Conservation (phyloP, 2,888 invertebrate species). For the Cybosia mesomella region DNA sequence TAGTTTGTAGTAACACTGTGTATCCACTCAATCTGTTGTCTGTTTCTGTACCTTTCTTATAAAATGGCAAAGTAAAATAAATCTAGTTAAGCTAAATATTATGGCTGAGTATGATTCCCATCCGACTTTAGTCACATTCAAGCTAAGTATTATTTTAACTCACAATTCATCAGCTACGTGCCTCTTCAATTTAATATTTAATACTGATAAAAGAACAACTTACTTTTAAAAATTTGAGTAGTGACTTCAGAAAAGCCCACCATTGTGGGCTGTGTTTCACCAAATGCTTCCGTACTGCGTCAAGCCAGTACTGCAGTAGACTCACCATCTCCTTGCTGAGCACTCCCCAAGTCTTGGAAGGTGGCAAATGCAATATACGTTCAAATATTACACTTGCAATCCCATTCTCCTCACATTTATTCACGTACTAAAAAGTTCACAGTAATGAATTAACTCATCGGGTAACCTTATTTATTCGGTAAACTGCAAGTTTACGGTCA, state of each 20-base stretch:
- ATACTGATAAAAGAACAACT: not conserved
- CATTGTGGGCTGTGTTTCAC: slow-evolving; percentile 63
- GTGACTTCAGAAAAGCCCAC: slow-evolving; percentile 70
- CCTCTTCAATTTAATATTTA: not conserved
- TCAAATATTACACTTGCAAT: slow-evolving; percentile 68
- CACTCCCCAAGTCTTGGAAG: slow-evolving; percentile 70
- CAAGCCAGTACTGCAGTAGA: slow-evolving; percentile 73
- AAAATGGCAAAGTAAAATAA: too few species aligned
- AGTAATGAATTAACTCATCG: not conserved
- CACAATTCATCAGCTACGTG: not conserved
- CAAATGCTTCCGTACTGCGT: slow-evolving; percentile 68
- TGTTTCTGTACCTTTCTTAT: too few species aligned
- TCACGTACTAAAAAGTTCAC: slow-evolving; percentile 67
- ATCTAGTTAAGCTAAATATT: not conserved
- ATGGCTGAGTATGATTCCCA: not conserved
- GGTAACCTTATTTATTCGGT: not conserved
- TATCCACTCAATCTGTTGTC: too few species aligned
- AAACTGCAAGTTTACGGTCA: not conserved
- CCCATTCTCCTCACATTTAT: slow-evolving; percentile 69
- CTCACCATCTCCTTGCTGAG: slow-evolving; percentile 67
- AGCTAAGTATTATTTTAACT: too few species aligned
- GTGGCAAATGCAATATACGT: slow-evolving; percentile 60
- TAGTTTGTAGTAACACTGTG: too few species aligned
- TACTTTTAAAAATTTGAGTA: slow-evolving; percentile 71
- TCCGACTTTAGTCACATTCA: not conserved